Evolutionary conservation across 2,113 vertebrate genomes (phyloP).

Genomic region (Chloropsis hardwickii): DNA sequence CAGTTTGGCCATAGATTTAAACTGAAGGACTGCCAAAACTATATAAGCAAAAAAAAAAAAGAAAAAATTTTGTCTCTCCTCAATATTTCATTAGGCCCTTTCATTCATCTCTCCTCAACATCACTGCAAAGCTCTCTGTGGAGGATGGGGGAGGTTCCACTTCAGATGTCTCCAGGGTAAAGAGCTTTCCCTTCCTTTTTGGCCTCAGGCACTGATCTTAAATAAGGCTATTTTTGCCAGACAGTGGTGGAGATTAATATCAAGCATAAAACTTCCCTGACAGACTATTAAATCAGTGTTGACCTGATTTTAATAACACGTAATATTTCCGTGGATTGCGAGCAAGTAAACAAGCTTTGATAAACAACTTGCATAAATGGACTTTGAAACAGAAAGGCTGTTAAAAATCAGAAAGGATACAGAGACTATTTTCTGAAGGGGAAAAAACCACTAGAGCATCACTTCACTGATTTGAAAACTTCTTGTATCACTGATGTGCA

Average conservation of each 20-base stretch:
- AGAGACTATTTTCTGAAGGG: background rate
- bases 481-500: background rate
- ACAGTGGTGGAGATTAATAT: background rate
- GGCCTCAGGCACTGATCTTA: background rate
- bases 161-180: background rate
- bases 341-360: background rate
- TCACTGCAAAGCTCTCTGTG: background rate
- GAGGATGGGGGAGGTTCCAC: background rate
- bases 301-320: background rate
- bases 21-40: background rate
- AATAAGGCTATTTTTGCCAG: background rate
- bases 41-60: background rate
- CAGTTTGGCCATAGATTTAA: background rate
- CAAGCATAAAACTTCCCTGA: background rate
- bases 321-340: background rate
- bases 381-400: background rate
- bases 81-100: background rate
- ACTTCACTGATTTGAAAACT: background rate
- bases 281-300: background rate
- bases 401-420: background rate
- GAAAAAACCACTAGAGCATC: background rate
- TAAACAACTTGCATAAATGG: background rate
- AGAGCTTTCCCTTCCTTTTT: background rate
- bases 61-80: background rate
- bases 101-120: background rate